phyloP scores from a whole-genome alignment of 1,140 invertebrate genomes.

The Pristionchus pacificus region DNA sequence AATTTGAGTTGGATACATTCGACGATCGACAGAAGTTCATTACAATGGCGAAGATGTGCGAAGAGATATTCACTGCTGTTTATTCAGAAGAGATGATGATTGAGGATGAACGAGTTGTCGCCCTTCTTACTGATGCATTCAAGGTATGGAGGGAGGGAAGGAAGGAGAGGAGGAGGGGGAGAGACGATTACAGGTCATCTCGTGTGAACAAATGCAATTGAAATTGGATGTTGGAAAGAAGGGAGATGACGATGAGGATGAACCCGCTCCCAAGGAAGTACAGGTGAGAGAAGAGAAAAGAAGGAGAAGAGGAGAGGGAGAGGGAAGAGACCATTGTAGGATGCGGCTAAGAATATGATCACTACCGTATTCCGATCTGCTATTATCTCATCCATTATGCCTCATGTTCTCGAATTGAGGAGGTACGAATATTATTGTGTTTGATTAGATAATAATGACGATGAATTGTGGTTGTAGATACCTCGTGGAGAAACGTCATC shows the following conservation, averaged over 20 bases:
- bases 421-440: too few species aligned
- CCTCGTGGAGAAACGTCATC: constrained; percentile 22
- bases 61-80: constrained; percentile 16
- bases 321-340: constrained; percentile 9
- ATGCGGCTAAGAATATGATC: constrained; percentile 19
- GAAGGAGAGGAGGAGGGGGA: too few species aligned
- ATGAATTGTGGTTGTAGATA: too few species aligned
- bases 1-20: constrained; percentile 19
- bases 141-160: too few species aligned
- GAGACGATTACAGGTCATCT: constrained; percentile 26
- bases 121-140: constrained; percentile 16
- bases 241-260: constrained; percentile 20
- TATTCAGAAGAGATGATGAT: constrained; percentile 1
- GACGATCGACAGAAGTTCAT: constrained; percentile 26
- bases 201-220: constrained; percentile 29
- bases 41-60: constrained; percentile 27
- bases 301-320: background rate
- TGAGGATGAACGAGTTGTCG: background rate
- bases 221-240: constrained; percentile 22
- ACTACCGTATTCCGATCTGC: constrained; percentile 10
- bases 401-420: constrained; percentile 2
- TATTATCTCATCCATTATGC: constrained; percentile 21
- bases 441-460: too few species aligned
- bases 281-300: background rate
- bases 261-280: background rate